Evolutionary conservation across 1,140 invertebrate species (phyloP).

Genomic region (Bacillus rossius): DNA sequence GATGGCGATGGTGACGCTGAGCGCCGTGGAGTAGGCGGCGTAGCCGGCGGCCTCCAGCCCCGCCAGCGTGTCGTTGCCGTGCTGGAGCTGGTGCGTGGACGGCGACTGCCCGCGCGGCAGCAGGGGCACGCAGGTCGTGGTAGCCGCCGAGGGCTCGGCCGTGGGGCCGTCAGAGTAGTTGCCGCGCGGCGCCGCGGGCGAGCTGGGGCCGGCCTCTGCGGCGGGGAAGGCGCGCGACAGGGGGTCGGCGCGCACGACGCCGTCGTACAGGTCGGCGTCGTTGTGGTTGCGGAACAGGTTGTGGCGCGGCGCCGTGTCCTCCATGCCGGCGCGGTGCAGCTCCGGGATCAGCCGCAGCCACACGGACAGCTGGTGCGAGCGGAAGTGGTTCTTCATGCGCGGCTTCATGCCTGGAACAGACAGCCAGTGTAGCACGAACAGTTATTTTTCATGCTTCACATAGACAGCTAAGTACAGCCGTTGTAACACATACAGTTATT

Average conservation of each 20-base stretch:
- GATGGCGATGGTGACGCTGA: slow-evolving; percentile 83
- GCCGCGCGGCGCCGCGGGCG: slow-evolving; percentile 11
- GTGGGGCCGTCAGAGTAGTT: slow-evolving; percentile 26
- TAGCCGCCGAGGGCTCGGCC: slow-evolving; percentile 23
- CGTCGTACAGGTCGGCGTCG: slow-evolving; percentile 74
- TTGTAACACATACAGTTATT: too few relatives aligned
- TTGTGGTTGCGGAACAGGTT: slow-evolving; percentile 79
- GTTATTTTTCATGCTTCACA: too few relatives aligned
- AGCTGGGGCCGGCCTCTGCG: slow-evolving; percentile 2
- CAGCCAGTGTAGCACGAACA: slow-evolving; percentile 8
- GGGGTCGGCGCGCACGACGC: slow-evolving; percentile 71
- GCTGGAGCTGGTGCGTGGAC: slow-evolving; percentile 44
- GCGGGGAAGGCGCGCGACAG: slow-evolving; percentile 32
- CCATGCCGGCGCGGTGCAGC: slow-evolving; percentile 83
- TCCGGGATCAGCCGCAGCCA: slow-evolving; percentile 92
- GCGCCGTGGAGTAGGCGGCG: slow-evolving; percentile 72
- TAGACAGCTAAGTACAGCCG: too few relatives aligned
- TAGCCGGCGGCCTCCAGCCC: slow-evolving; percentile 74
- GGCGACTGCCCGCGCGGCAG: slow-evolving; percentile 23
- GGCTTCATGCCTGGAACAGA: slow-evolving; percentile 74
- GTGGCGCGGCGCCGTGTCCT: slow-evolving; percentile 75
- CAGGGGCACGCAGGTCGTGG: slow-evolving; percentile 22
- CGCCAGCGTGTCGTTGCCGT: slow-evolving; percentile 54
- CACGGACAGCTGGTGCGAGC: slow-evolving; percentile 88
- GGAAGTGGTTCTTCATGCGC: slow-evolving; percentile 87